Evolutionary conservation across 2,797 vertebrate species (phyloP), one percentile per base, ranked within the genome.

Genomic region (Sternotherus odoratus): DNA sequence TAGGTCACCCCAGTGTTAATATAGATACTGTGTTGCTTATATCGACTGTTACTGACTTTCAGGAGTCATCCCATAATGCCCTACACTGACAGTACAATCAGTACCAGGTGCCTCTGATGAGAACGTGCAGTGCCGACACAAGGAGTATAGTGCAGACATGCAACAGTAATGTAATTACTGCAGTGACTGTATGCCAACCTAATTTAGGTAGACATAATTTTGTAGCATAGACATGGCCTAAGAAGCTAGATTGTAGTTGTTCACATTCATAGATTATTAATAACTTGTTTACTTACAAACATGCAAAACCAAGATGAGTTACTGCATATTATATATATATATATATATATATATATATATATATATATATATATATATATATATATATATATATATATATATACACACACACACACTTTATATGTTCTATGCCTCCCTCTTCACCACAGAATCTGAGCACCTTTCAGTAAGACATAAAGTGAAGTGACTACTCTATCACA

Each of bases 381-480:
- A 50, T 6, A 50, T 16, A 36, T 5, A n/a, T n/a, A n/a, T n/a
- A n/a, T n/a, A 51, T 17, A 51, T 2, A 50, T 6, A 50, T 16
- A 36, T 5, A n/a, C 9, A 82, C 21, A 30, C 78, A 13, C 53
- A 86, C 77, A 54, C 24, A 57, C 5, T 8, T 46, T 13, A 3
- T 5, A 78, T 36, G 28, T 89, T 49, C 63, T 69, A 69, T 69
- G 36, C 21, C 66, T 36, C n/a, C n/a, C 21, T 69, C 24, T 12
- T 53, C 56, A 75, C 19, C 36, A 15, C 0, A 30, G 9, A 6
- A 74, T 57, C 12, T 51, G 79, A 36, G 30, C n/a, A 1, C 2
- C 75, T 85, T 2, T 75, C 49, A 69, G 8, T 6, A 10, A 1
- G 5, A 24, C 10, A 3, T 2, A 17, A 24, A 13, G 1, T 54